Evolutionary conservation across 2,797 vertebrate genomes (phyloP).

Genomic region (Myiotriccus ornatus): DNA sequence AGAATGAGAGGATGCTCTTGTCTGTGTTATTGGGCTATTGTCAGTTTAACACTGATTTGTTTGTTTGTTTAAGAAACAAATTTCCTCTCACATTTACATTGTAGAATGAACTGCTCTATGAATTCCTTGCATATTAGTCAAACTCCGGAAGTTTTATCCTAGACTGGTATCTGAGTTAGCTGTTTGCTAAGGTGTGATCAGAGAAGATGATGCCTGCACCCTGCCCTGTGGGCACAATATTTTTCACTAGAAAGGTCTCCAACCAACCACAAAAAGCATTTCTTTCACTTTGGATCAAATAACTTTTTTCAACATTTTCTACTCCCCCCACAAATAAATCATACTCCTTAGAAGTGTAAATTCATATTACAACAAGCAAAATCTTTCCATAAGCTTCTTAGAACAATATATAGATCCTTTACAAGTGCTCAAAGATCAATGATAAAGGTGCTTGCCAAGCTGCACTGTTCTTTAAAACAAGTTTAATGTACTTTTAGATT

Average conservation of each 20-base stretch:
- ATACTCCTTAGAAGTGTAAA: background rate
- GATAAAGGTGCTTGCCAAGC: background rate
- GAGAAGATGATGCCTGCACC: background rate
- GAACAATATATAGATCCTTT: background rate
- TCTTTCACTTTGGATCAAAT: background rate
- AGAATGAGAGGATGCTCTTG: accelerated
- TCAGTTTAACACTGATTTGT: background rate
- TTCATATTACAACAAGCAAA: background rate
- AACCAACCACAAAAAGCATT: background rate
- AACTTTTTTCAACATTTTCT: background rate
- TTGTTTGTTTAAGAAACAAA: background rate
- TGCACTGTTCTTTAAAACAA: background rate
- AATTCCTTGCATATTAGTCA: conserved; percentile 9
- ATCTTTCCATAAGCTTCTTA: background rate
- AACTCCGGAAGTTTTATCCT: background rate
- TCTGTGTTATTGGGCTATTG: background rate
- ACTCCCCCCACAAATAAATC: background rate
- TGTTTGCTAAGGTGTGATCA: background rate
- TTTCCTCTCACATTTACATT: background rate
- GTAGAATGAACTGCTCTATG: background rate
- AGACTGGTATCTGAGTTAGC: background rate
- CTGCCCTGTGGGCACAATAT: background rate
- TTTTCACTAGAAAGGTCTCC: background rate
- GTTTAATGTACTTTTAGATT: background rate
- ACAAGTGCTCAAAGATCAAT: background rate